Percentiles rank a stretch among this genome's conserved stretches.
phyloP scores from a whole-genome alignment of 2,888 invertebrate species.

The Altica lythri region DNA sequence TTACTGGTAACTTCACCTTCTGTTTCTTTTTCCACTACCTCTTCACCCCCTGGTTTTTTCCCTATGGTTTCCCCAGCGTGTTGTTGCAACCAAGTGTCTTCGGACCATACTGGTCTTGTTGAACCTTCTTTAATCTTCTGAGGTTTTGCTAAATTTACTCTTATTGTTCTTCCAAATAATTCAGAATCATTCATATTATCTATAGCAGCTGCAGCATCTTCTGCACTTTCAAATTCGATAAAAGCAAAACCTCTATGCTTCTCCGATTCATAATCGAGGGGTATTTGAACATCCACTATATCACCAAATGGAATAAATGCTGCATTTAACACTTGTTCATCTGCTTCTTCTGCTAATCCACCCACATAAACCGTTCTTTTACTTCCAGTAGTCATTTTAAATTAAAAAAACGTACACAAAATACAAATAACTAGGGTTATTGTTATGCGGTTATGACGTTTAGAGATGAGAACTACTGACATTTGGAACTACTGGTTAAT shows the following conservation, averaged over 20 bases:
- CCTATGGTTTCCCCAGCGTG: conserved; percentile 90
- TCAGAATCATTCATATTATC: conserved; percentile 99
- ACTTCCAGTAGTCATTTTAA: conserved; percentile 61
- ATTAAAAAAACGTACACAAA: too few species aligned
- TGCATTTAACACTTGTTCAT: conserved; percentile 91
- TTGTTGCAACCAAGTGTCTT: conserved; percentile 97
- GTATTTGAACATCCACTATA: conserved; percentile 96
- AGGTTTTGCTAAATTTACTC: conserved; percentile 96
- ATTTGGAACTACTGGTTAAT: too few species aligned
- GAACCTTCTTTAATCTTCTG: conserved; percentile 96
- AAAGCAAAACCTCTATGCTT: conserved; percentile 99
- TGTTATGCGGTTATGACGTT: too few species aligned
- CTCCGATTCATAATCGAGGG: conserved; percentile 95
- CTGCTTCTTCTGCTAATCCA: conserved; percentile 92
- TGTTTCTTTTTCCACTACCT: conserved; percentile 38
- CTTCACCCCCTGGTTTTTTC: conserved; percentile 54
- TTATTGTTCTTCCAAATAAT: conserved; percentile 92
- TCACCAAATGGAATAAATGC: conserved; percentile 99
- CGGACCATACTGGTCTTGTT: conserved; percentile 95
- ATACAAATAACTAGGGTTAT: too few species aligned
- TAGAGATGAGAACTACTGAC: too few species aligned
- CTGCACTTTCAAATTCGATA: conserved; percentile 95
- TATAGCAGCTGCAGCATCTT: conserved; percentile 98
- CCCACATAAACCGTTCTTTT: conserved; percentile 86
- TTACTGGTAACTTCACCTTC: conserved; percentile 27